A percentile compares a stretch with the other conserved stretches of the same genome.
Evolutionary conservation across 1,140 invertebrate genomes (phyloP).

Genomic region (Anthonomus grandis): DNA sequence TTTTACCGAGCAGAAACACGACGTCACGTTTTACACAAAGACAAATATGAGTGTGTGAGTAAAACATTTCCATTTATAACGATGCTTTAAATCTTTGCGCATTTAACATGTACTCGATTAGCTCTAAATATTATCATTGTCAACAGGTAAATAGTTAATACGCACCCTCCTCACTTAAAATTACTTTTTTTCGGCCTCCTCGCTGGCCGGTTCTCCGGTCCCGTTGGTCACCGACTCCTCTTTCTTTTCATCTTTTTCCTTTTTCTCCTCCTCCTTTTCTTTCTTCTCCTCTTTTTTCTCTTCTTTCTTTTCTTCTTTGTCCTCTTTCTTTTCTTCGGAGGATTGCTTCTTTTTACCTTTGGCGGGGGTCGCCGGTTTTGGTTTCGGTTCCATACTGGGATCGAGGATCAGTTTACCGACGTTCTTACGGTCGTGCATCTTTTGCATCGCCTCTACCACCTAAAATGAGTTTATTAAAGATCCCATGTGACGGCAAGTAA

Average conservation of each 20-base stretch:
- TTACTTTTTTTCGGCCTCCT: slow-evolving; percentile 42
- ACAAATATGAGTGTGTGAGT: too few species aligned
- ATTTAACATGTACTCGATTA: too few species aligned
- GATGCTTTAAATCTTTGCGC: too few species aligned
- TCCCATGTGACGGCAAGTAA: too few species aligned
- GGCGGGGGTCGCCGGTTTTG: slow-evolving; percentile 71
- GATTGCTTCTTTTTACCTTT: slow-evolving; percentile 68
- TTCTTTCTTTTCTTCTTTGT: slow-evolving; percentile 60
- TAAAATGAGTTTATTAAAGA: slow-evolving; percentile 40
- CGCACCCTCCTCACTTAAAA: slow-evolving; percentile 20
- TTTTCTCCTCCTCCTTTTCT: slow-evolving; percentile 58
- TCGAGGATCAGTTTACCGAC: slow-evolving; percentile 85
- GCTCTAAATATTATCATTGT: slow-evolving; percentile 20
- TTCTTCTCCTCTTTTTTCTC: slow-evolving; percentile 57
- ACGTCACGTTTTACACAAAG: too few species aligned
- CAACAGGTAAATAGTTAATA: slow-evolving; percentile 24
- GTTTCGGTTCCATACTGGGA: slow-evolving; percentile 72
- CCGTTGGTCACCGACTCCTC: slow-evolving; percentile 53
- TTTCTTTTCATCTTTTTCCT: slow-evolving; percentile 56
- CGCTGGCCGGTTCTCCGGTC: slow-evolving; percentile 53
- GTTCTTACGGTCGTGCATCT: slow-evolving; percentile 88
- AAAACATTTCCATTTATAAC: too few species aligned
- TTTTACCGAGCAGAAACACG: too few species aligned
- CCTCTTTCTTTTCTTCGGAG: slow-evolving; percentile 65
- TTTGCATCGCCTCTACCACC: slow-evolving; percentile 86